Evolutionary conservation across 1,140 invertebrate species (phyloP).

Genomic region (Chrysomallon squamiferum): DNA sequence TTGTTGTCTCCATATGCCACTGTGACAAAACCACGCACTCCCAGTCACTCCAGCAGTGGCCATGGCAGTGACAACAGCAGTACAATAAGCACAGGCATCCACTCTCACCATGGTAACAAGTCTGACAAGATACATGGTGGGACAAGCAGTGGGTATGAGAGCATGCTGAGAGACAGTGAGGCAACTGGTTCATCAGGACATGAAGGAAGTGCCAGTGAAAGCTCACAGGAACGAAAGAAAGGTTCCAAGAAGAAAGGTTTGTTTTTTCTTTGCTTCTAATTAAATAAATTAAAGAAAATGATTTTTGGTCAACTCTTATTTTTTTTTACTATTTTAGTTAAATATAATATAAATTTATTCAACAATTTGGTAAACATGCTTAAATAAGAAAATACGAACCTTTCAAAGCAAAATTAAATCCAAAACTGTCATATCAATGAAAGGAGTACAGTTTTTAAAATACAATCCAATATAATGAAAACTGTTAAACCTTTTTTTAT

Average conservation of each 20-base stretch:
- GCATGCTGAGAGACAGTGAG: slow-evolving; percentile 78
- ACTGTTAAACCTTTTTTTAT: too few relatives aligned
- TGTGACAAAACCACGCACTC: slow-evolving; percentile 57
- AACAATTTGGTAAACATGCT: too few relatives aligned
- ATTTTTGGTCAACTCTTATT: neutral
- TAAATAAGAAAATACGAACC: too few relatives aligned
- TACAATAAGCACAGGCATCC: slow-evolving; percentile 49
- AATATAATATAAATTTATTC: neutral
- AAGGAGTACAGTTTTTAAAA: too few relatives aligned
- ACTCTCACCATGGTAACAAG: slow-evolving; percentile 43
- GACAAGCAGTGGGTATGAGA: slow-evolving; percentile 88
- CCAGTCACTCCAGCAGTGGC: slow-evolving; percentile 61
- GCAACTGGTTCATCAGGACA: slow-evolving; percentile 67
- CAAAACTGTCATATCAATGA: too few relatives aligned
- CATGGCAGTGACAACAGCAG: slow-evolving; percentile 63
- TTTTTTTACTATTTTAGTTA: neutral
- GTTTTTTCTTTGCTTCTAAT: neutral
- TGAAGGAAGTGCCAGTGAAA: slow-evolving; percentile 60
- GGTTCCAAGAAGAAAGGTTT: slow-evolving; percentile 52
- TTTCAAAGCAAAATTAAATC: too few relatives aligned
- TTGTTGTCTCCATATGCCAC: slow-evolving; percentile 60
- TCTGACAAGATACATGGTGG: slow-evolving; percentile 53
- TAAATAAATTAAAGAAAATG: neutral
- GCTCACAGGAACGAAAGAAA: slow-evolving; percentile 53
- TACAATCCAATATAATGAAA: too few relatives aligned